Evolutionary conservation across 1,140 invertebrate species (phyloP).

Genomic region (Drosophila persimilis): DNA sequence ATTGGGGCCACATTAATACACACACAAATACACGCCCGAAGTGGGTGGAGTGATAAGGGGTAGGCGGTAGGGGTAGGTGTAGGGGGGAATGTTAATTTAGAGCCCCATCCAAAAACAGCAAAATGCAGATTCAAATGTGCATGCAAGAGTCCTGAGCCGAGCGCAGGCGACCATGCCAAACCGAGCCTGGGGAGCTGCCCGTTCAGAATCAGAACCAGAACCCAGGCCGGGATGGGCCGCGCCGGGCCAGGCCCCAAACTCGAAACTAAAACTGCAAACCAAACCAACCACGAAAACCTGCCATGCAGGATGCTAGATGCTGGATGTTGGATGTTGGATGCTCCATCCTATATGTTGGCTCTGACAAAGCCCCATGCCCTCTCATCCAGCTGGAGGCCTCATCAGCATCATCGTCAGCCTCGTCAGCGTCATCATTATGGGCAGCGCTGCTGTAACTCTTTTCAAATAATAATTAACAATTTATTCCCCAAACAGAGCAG

Average conservation of each 20-base stretch:
- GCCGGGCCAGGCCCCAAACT: slow-evolving; percentile 22
- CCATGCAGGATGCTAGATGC: slow-evolving; percentile 39
- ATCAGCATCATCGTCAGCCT: slow-evolving; percentile 44
- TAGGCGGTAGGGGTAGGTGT: background rate
- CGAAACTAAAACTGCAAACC: slow-evolving; percentile 45
- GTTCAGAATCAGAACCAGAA: no score
- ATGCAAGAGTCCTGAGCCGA: slow-evolving; percentile 52
- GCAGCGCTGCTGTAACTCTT: slow-evolving; percentile 71
- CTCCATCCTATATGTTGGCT: slow-evolving; percentile 15
- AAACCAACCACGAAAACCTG: slow-evolving; percentile 59
- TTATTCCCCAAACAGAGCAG: slow-evolving; percentile 75
- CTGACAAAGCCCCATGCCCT: slow-evolving; percentile 58
- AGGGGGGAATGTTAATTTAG: slow-evolving; percentile 78
- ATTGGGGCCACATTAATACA: slow-evolving; percentile 78
- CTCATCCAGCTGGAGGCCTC: slow-evolving; percentile 18
- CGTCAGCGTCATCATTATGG: slow-evolving; percentile 40
- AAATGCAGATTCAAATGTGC: slow-evolving; percentile 77
- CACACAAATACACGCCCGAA: background rate
- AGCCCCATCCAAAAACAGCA: slow-evolving; percentile 55
- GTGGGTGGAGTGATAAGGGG: background rate
- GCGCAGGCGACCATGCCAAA: slow-evolving; percentile 40
- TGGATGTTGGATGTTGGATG: background rate
- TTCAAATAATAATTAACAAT: slow-evolving; percentile 82
- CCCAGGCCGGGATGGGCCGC: background rate
- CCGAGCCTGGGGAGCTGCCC: slow-evolving; percentile 12